Base-by-base conservation (phyloP, 2,888 invertebrate species). In the Scaptomyza parva region DNA sequence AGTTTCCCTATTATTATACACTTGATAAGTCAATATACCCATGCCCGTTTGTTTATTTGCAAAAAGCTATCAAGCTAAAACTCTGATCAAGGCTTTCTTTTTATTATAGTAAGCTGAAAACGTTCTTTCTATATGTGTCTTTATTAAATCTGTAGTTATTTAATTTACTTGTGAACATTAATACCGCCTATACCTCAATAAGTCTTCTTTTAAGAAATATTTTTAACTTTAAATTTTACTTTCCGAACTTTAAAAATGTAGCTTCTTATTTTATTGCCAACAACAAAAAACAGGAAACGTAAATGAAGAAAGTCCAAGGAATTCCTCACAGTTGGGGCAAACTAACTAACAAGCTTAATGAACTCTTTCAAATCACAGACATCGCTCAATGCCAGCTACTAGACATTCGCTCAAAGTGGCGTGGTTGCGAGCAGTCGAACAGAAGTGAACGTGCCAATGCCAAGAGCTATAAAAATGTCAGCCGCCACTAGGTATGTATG, bases 301-400 rank as follows among this genome's bases (percentile, higher is more conserved):
- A 4, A 22, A 37, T 40, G 18, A 5, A 9, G 24, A 50, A 20
- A 18, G 48, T 12, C 39, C 22, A 11, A 48, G 45, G 45, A 54
- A 35, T 47, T 28, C 33, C 43, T 51, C 63, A 64, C 68, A 40
- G 65, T 63, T 68, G 80, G 50, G 45, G 48, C 52, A 51, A 68
- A 66, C 66, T 55, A 60, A 76, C 63, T 65, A 82, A 84, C 87
- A 66, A 85, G 77, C 84, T 88, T 84, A 84, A 84, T 84, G 84
- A 84, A 84, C 88, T 83, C 83, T 86, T 84, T 88, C 72, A 82
- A 83, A 85, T 87, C 86, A 85, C 63, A 76, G 82, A 57, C 88
- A 85, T 85, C 88, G 78, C 83, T 85, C 86, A 88, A 79, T 84
- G 83, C 77, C 86, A 88, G 68, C 9, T 3, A 28, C 77, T 72